Conservation (phyloP, 1,140 invertebrate species). For the Heliconius eleuchia region DNA sequence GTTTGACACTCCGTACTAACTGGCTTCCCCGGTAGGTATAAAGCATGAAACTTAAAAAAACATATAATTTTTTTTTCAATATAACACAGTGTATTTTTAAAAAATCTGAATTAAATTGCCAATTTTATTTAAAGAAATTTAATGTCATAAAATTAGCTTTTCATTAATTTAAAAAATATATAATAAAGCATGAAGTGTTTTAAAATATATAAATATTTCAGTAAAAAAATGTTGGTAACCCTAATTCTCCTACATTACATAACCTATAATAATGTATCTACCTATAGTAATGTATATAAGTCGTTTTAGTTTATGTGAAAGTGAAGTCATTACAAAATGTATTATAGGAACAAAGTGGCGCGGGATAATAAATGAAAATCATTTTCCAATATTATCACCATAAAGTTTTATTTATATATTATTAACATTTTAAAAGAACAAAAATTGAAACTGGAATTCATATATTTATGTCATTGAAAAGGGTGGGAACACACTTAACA, state of each 20-base stretch:
- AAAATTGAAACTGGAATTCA: not conserved
- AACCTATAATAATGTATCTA: not conserved
- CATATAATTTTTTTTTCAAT: too few relatives aligned
- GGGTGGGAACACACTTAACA: not conserved
- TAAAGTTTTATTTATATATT: not conserved
- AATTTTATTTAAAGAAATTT: too few relatives aligned
- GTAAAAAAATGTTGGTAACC: too few relatives aligned
- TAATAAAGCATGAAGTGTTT: too few relatives aligned
- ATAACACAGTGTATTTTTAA: too few relatives aligned
- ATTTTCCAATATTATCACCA: not conserved
- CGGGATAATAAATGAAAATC: conserved; percentile 8
- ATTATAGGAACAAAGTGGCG: conserved; percentile 21
- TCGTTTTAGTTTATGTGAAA: conserved; percentile 1
- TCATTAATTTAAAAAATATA: too few relatives aligned
- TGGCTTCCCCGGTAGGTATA: too few relatives aligned
- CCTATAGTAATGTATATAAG: not conserved
- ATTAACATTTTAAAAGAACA: not conserved
- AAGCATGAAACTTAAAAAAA: too few relatives aligned
- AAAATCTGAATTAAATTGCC: too few relatives aligned
- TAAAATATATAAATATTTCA: too few relatives aligned
- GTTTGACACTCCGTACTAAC: too few relatives aligned
- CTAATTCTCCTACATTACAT: not conserved
- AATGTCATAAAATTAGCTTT: too few relatives aligned
- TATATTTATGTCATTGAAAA: not conserved
- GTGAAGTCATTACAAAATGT: conserved; percentile 8